phyloP scores from a whole-genome alignment of 1,140 invertebrate species.

The Trissolcus basalis region DNA sequence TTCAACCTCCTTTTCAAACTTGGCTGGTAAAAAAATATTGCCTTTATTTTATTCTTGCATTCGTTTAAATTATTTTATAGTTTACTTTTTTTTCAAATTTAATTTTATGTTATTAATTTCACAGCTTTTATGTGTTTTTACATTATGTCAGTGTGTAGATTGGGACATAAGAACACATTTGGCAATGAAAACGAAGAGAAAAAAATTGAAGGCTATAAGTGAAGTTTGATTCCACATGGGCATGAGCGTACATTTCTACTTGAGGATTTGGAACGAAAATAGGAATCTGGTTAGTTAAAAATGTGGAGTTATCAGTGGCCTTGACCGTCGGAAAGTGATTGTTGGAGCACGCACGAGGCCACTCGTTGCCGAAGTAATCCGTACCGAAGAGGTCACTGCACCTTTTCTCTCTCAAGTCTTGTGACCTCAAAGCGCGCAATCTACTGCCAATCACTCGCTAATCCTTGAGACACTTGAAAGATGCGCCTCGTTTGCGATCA shows the following conservation, averaged over 20 bases:
- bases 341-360: constrained; percentile 53
- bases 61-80: no score
- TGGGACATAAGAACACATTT: neutral
- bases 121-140: neutral
- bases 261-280: no score
- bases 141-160: no score
- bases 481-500: constrained; percentile 13
- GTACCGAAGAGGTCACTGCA: constrained; percentile 56
- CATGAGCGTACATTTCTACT: no score
- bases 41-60: no score
- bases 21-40: no score
- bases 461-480: constrained; percentile 43
- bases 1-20: no score
- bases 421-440: constrained; percentile 38
- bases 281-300: no score
- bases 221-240: no score
- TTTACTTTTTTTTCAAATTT: neutral
- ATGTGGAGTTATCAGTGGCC: constrained; percentile 65
- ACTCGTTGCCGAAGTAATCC: constrained; percentile 29
- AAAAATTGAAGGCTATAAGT: neutral
- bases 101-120: neutral
- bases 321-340: constrained; percentile 66
- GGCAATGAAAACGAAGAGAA: neutral
- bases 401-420: constrained; percentile 49
- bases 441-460: constrained; percentile 21